phyloP scores from a whole-genome alignment of 2,113 vertebrate species.

The Chunga burmeisteri region DNA sequence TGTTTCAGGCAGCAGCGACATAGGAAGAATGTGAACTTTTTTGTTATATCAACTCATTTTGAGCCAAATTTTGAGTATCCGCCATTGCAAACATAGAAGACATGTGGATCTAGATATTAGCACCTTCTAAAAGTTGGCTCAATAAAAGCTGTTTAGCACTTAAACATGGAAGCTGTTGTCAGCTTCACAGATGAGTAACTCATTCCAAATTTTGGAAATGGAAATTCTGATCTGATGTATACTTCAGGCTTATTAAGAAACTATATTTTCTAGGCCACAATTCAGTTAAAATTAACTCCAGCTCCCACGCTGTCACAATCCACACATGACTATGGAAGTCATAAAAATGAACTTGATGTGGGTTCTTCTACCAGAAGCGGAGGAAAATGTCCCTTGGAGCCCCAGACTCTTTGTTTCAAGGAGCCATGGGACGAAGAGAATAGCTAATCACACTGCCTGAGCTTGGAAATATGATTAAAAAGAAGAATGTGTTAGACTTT shows the following conservation, averaged over 20 bases:
- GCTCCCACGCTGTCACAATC: constrained; percentile 5
- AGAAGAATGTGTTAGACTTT: background rate
- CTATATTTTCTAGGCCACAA: constrained; percentile 28
- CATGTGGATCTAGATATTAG: constrained; percentile 63
- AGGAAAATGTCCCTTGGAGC: background rate
- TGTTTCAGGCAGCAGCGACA: constrained; percentile 70
- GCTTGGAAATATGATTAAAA: background rate
- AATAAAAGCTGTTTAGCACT: constrained; percentile 68
- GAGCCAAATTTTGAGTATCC: constrained; percentile 64
- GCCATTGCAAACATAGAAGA: constrained; percentile 61
- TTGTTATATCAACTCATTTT: constrained; percentile 45
- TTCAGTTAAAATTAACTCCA: constrained; percentile 44
- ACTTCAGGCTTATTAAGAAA: constrained; percentile 52
- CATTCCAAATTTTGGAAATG: constrained; percentile 62
- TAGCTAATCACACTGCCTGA: background rate
- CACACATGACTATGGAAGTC: background rate
- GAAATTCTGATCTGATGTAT: constrained; percentile 54
- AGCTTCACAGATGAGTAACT: constrained; percentile 58
- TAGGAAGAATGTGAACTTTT: constrained; percentile 63
- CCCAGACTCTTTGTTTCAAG: background rate
- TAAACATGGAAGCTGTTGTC: constrained; percentile 70
- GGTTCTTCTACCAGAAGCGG: background rate
- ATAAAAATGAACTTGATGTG: constrained; percentile 10
- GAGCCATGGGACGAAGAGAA: background rate
- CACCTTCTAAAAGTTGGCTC: constrained; percentile 69